phyloP scores from a whole-genome alignment of 2,888 invertebrate genomes.

The Dasysyrphus albostriatus region DNA sequence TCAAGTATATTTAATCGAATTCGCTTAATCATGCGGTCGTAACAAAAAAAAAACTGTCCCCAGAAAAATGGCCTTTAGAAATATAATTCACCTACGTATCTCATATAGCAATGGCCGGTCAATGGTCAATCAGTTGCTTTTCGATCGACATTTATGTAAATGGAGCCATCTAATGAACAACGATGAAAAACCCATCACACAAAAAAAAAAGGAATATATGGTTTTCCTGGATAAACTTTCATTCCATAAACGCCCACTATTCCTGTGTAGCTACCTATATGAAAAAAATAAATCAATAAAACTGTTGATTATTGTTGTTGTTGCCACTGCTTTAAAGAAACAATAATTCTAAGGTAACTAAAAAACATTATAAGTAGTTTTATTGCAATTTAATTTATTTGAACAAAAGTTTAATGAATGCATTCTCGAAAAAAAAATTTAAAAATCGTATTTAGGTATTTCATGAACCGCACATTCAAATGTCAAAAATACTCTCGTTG shows the following conservation, averaged over 20 bases:
- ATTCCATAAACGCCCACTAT: background rate
- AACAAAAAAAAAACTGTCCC: background rate
- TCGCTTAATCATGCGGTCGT: constrained; percentile 9
- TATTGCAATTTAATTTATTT: no score
- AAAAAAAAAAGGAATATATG: background rate
- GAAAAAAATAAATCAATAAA: constrained; percentile 1
- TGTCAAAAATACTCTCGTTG: no score
- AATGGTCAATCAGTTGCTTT: constrained; percentile 9
- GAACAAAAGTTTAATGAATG: no score
- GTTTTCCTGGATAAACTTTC: constrained; percentile 6
- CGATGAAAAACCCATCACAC: background rate
- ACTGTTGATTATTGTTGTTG: no score
- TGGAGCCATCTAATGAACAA: constrained; percentile 10
- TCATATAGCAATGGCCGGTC: background rate
- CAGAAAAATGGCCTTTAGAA: background rate
- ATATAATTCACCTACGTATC: background rate
- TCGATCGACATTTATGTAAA: constrained; percentile 3
- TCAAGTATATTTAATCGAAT: background rate
- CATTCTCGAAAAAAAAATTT: no score
- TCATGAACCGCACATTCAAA: no score
- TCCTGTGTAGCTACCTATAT: background rate
- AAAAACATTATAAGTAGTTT: no score
- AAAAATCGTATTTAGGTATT: no score
- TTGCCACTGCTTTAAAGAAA: no score
- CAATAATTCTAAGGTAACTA: no score